A percentile compares a stretch with the other conserved stretches of the same genome.
Evolutionary conservation across 2,797 vertebrate species (phyloP).

Genomic region (Sebastes vulpes): DNA sequence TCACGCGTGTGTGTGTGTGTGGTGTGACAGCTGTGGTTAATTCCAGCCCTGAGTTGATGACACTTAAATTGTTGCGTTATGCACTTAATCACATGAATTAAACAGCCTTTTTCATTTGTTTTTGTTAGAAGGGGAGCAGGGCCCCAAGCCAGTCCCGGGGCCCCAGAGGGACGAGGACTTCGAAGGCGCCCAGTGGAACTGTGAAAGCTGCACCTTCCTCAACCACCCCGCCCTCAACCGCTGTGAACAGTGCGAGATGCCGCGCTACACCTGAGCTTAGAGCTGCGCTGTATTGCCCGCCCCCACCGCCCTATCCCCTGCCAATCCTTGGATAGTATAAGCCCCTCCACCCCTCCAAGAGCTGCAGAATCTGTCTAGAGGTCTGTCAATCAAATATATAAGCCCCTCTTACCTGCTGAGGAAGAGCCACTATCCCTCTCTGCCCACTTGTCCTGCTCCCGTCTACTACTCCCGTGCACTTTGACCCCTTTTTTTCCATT

Average conservation of each 20-base stretch:
- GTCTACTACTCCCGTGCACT: slow-evolving; percentile 79
- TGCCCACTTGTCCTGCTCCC: slow-evolving; percentile 83
- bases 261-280: slow-evolving; percentile 93
- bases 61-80: neutral
- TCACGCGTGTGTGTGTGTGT: neutral
- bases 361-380: slow-evolving; percentile 51
- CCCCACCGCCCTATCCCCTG: slow-evolving; percentile 42
- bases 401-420: slow-evolving; percentile 75
- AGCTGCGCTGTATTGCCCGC: slow-evolving; percentile 42
- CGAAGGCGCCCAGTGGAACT: slow-evolving; percentile 98
- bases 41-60: neutral
- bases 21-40: slow-evolving; percentile 6
- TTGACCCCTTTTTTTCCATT: slow-evolving; percentile 82
- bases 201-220: slow-evolving; percentile 99
- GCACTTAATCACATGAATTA: neutral
- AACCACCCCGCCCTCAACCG: slow-evolving; percentile 99
- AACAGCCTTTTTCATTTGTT: neutral
- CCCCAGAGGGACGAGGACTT: slow-evolving; percentile 96
- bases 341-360: slow-evolving; percentile 34
- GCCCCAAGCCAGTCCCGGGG: slow-evolving; percentile 80
- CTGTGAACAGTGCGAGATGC: slow-evolving; percentile 99
- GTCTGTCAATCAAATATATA: slow-evolving; percentile 67
- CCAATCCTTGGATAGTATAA: slow-evolving; percentile 51
- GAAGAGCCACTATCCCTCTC: slow-evolving; percentile 71
- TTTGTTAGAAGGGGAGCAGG: slow-evolving; percentile 81